phyloP scores from a whole-genome alignment of 2,797 vertebrate genomes.

The Brachymystax lenok region DNA sequence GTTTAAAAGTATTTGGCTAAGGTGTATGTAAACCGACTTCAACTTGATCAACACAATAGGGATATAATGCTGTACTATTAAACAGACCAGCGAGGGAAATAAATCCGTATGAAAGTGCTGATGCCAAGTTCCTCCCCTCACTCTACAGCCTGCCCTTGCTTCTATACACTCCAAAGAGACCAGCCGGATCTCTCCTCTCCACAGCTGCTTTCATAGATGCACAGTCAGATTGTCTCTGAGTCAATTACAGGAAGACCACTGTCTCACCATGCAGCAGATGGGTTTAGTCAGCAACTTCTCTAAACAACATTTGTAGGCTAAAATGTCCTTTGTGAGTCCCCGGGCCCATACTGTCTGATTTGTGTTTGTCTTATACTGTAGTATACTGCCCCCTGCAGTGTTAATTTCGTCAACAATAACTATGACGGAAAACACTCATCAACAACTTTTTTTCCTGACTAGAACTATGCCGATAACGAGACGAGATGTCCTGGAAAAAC shows the following conservation, averaged over 20 bases:
- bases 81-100: slow-evolving; percentile 23
- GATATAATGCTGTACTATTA: slow-evolving; percentile 10
- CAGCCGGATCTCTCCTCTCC: slow-evolving; percentile 44
- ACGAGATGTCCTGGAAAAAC: too few species aligned
- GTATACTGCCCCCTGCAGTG: slow-evolving; percentile 40
- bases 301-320: not conserved
- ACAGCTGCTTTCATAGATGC: slow-evolving; percentile 59
- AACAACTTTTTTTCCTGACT: too few species aligned
- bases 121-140: slow-evolving; percentile 31
- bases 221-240: slow-evolving; percentile 25
- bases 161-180: slow-evolving; percentile 44
- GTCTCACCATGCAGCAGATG: slow-evolving; percentile 25
- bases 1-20: too few species aligned
- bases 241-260: slow-evolving; percentile 64
- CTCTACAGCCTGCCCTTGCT: slow-evolving; percentile 25
- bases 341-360: slow-evolving; percentile 19
- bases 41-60: too few species aligned
- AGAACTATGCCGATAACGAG: too few species aligned
- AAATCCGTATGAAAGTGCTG: slow-evolving; percentile 54
- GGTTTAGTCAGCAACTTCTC: slow-evolving; percentile 64
- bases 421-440: too few species aligned
- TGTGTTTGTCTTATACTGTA: slow-evolving; percentile 21
- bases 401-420: too few species aligned
- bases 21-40: too few species aligned
- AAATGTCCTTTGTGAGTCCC: not conserved